These are phyloP conservation scores for Erinaceus europaeus DNA, from an alignment of 2,113 vertebrate genomes.

Conservation along the genomic window DNA sequence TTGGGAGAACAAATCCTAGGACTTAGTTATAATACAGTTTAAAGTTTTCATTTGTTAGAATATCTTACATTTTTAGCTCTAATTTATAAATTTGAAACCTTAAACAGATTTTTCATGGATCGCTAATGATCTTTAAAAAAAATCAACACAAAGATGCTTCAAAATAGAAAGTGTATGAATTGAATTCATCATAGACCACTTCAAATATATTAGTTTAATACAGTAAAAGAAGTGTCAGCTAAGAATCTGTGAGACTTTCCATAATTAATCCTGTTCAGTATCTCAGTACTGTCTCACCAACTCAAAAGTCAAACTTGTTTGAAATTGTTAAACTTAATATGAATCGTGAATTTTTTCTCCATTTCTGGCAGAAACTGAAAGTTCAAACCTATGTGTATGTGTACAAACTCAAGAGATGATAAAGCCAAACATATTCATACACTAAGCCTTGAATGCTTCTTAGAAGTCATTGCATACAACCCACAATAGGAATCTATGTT, in stretches of 20 bases:
- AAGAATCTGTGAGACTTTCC: neutral
- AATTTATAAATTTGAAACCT: neutral
- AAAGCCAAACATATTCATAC: neutral
- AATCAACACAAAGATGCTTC: neutral
- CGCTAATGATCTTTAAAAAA: neutral
- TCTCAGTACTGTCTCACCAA: neutral
- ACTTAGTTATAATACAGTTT: neutral
- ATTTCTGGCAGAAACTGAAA: neutral
- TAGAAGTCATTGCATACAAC: neutral
- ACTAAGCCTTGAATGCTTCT: neutral
- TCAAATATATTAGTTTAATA: neutral
- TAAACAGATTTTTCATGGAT: neutral
- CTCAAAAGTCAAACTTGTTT: neutral
- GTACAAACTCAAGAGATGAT: neutral
- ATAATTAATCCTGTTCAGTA: neutral
- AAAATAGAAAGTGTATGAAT: neutral
- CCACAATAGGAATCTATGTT: neutral
- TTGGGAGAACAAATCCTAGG: neutral
- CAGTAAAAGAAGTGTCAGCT: neutral
- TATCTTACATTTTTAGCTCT: neutral
- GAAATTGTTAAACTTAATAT: neutral
- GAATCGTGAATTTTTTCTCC: neutral
- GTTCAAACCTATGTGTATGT: neutral
- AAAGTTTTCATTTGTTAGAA: slow-evolving; percentile 9
- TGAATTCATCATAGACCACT: neutral